A percentile compares a stretch with the other conserved stretches of the same genome.
Evolutionary conservation across 2,888 invertebrate genomes (phyloP).

Genomic region (Troides helena): DNA sequence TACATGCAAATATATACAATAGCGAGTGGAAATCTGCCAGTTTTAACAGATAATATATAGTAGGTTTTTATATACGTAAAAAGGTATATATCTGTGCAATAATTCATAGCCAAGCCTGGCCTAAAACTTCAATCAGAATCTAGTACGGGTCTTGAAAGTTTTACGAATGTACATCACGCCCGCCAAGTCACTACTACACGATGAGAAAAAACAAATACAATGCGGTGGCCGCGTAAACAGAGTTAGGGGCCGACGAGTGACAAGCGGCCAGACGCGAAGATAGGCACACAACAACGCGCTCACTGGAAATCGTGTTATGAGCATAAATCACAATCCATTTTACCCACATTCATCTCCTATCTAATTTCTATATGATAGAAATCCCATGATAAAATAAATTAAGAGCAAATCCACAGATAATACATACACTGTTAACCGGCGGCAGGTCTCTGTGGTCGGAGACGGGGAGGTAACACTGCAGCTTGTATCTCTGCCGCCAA

Average conservation of each 20-base stretch:
- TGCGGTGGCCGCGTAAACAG: conserved; percentile 59
- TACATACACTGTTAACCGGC: too few species aligned
- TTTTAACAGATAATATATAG: too few species aligned
- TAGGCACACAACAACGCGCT: conserved; percentile 35
- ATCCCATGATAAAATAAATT: too few species aligned
- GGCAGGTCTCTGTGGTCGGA: too few species aligned
- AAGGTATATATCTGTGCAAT: too few species aligned
- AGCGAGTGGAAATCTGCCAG: too few species aligned
- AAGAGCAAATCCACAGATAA: too few species aligned
- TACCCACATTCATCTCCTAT: conserved; percentile 3
- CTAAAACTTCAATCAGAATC: conserved; percentile 2
- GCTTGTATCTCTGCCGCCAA: too few species aligned
- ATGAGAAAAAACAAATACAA: conserved; percentile 66
- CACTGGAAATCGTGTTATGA: conserved; percentile 27
- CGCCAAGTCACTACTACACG: conserved; percentile 52
- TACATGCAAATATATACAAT: too few species aligned
- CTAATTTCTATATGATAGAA: not conserved
- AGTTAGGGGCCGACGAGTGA: conserved; percentile 34
- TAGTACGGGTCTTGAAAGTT: not conserved
- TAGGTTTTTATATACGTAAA: not conserved
- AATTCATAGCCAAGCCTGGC: not conserved
- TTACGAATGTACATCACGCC: conserved; percentile 36
- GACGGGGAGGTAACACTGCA: too few species aligned
- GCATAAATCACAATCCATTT: conserved; percentile 11
- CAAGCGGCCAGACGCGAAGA: conserved; percentile 39